phyloP scores from a whole-genome alignment of 2,797 vertebrate genomes.

The Etheostoma perlongum region DNA sequence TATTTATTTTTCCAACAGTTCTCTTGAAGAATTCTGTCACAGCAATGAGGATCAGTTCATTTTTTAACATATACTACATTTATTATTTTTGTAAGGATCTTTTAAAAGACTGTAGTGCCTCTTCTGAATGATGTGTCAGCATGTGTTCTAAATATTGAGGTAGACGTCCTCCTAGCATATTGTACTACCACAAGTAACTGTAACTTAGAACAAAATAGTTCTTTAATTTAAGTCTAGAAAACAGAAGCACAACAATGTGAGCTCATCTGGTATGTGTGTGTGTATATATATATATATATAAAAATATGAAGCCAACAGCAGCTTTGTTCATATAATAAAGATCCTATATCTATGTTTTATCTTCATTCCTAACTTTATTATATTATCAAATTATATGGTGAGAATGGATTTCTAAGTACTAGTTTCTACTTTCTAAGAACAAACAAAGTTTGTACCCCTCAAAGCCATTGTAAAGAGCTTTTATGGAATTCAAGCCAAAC shows the following conservation, averaged over 20 bases:
- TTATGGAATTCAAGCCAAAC: constrained; percentile 38
- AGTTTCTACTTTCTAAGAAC: constrained; percentile 10
- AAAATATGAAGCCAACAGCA: neutral
- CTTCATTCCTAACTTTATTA: neutral
- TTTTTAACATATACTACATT: neutral
- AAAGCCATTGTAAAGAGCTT: constrained; percentile 24
- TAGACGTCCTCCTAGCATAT: no score
- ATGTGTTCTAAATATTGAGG: no score
- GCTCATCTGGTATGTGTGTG: neutral
- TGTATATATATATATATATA: neutral
- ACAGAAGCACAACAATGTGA: neutral
- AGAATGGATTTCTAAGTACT: neutral
- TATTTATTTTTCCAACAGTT: neutral
- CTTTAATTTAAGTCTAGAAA: neutral
- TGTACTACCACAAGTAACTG: neutral
- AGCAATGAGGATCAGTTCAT: neutral
- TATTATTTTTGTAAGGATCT: neutral
- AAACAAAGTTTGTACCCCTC: neutral
- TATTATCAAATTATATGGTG: neutral
- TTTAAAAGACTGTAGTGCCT: neutral
- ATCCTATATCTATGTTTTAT: neutral
- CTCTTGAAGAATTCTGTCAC: constrained; percentile 21
- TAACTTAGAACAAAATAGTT: neutral
- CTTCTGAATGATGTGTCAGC: neutral
- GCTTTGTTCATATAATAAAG: neutral